Conservation (phyloP, 2,113 vertebrate species). For the Oreotragus oreotragus region DNA sequence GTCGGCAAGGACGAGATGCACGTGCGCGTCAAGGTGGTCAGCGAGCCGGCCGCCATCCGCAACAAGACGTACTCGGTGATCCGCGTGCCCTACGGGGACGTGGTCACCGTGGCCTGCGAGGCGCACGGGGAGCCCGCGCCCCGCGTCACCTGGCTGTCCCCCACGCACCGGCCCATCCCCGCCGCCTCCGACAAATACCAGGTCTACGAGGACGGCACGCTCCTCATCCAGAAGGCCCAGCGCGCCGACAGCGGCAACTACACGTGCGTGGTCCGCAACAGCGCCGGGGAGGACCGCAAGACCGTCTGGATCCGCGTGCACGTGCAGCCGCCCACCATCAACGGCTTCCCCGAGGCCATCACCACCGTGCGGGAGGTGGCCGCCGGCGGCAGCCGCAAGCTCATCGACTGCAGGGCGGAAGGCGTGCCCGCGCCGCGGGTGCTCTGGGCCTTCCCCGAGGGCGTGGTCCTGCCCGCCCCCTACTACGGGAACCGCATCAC, state of each 20-base stretch:
- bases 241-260: constrained; percentile 93
- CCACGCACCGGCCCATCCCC: constrained; percentile 82
- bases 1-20: constrained; percentile 94
- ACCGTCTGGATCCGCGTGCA: constrained; percentile 81
- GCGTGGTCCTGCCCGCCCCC: constrained; percentile 88
- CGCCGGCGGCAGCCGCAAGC: constrained; percentile 76
- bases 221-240: constrained; percentile 88
- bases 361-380: constrained; percentile 79
- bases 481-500: constrained; percentile 87
- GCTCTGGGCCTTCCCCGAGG: constrained; percentile 92
- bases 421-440: constrained; percentile 85
- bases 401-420: constrained; percentile 85
- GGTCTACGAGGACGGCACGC: constrained; percentile 84
- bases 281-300: constrained; percentile 86
- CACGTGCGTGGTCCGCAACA: constrained; percentile 86
- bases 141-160: constrained; percentile 88
- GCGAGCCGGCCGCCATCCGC: constrained; percentile 80
- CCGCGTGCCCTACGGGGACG: constrained; percentile 85
- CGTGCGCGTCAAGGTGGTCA: constrained; percentile 85
- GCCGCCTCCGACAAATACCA: constrained; percentile 84
- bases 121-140: constrained; percentile 86
- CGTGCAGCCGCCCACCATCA: constrained; percentile 85
- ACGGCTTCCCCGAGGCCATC: constrained; percentile 75
- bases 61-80: constrained; percentile 73
- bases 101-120: constrained; percentile 81